Evolutionary conservation across 2,797 vertebrate species (phyloP), one percentile per base, ranked within the genome.

Genomic region (Melanotaenia parkinsoni): DNA sequence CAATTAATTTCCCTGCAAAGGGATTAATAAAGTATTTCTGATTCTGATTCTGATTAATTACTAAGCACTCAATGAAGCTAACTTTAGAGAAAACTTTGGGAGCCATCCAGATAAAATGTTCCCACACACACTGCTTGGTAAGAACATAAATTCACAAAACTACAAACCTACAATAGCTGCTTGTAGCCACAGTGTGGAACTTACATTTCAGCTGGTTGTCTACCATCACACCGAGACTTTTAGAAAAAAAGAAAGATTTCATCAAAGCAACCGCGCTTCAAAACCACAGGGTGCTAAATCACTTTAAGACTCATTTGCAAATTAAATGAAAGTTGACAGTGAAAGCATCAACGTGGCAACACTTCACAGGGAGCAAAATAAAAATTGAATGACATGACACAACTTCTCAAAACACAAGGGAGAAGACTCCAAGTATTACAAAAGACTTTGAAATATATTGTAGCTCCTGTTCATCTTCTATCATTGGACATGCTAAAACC

Each of bases 401-500:
- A 65, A 51, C 38, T 28, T 77, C 14, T 59, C 40, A 28, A 74
- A 65, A 74, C 61, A 56, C 71, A 61, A 2, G n/a, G 37, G 59
- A 82, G 60, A 62, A 57, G 69, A 70, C 13, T 45, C 26, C 16
- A 18, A 69, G 63, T 3, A 3, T 40, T 0, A 45, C 30, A 40
- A 26, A 4, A 14, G 18, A 57, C n/a, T 70, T 11, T 14, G 6
- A 67, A 38, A 67, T 26, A 47, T 53, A 67, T 56, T 47, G 61
- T 16, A 51, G 63, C 72, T 70, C 69, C 28, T 81, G 53, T 60
- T 80, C 71, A 74, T 89, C 76, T 88, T 59, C 35, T 66, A 62
- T 76, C 63, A 45, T 2, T 30, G 70, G 78, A 84, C 83, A 58
- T 32, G 65, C 84, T 88, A 79, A 86, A 89, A n/a, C 83, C 57